phyloP scores from a whole-genome alignment of 1,140 invertebrate genomes.

The Capitella teleta region DNA sequence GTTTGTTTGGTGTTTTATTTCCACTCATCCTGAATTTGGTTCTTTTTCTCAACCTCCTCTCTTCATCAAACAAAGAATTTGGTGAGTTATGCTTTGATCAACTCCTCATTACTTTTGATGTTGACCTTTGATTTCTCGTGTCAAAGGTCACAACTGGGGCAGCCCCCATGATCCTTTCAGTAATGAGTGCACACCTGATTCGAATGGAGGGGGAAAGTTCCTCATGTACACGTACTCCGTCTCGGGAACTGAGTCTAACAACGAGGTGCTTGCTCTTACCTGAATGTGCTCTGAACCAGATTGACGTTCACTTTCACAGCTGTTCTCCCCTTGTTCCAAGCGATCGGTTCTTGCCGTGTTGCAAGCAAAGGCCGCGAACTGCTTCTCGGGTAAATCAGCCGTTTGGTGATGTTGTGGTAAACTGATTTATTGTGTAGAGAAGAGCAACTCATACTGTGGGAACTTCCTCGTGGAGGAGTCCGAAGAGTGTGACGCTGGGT shows the following conservation, averaged over 20 bases:
- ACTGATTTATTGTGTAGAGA: neutral
- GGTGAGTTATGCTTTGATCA: neutral
- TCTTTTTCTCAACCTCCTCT: neutral
- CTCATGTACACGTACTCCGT: constrained; percentile 98
- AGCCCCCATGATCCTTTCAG: constrained; percentile 93
- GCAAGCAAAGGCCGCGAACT: constrained; percentile 77
- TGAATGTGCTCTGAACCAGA: neutral
- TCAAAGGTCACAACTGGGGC: constrained; percentile 96
- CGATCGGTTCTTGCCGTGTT: constrained; percentile 83
- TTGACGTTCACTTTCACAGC: no score
- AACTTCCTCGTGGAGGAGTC: constrained; percentile 88
- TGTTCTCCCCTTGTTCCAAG: constrained; percentile 86
- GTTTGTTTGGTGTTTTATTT: neutral
- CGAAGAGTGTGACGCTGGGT: constrained; percentile 88
- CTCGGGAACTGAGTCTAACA: constrained; percentile 91
- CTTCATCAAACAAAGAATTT: neutral
- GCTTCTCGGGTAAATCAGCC: constrained; percentile 55
- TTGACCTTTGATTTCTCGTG: no score
- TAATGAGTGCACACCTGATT: constrained; percentile 80
- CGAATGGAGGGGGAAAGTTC: constrained; percentile 78
- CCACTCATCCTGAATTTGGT: neutral
- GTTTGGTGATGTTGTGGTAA: constrained; percentile 1
- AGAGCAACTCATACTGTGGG: constrained; percentile 85
- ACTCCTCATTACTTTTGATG: no score
- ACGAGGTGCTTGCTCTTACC: constrained; percentile 73